Conservation (phyloP, 2,113 vertebrate genomes). For the Nothocercus julius region DNA sequence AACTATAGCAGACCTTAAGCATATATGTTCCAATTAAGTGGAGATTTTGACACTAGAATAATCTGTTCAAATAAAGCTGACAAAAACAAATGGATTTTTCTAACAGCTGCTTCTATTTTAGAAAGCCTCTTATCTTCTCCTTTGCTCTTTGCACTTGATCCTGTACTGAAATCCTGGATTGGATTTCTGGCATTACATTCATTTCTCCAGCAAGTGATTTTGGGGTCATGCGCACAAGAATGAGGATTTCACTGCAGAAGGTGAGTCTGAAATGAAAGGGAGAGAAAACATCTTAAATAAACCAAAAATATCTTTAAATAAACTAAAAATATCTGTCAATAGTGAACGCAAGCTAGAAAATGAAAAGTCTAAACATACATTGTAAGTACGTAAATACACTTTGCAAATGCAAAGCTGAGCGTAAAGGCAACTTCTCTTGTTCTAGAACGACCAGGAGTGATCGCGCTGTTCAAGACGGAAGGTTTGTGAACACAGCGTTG, state of each 20-base stretch:
- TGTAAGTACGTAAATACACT: background rate
- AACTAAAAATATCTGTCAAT: background rate
- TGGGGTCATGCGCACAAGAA: background rate
- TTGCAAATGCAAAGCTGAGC: background rate
- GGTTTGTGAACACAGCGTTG: background rate
- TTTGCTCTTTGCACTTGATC: background rate
- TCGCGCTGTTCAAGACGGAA: background rate
- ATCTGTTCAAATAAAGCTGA: background rate
- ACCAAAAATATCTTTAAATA: background rate
- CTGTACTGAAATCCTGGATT: background rate
- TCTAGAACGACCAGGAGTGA: background rate
- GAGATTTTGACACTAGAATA: background rate
- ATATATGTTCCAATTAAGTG: background rate
- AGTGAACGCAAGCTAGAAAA: background rate
- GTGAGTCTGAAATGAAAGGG: background rate
- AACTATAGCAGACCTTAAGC: background rate
- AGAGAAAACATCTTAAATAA: background rate
- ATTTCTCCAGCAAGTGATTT: background rate
- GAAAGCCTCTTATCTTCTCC: background rate
- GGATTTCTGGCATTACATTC: background rate
- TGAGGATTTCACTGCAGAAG: background rate
- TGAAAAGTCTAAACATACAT: background rate
- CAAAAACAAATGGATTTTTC: background rate
- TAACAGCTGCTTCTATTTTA: background rate
- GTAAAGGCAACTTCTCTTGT: background rate